Base-by-base conservation (phyloP, 2,113 vertebrate genomes). In the Chloroceryle aenea region DNA sequence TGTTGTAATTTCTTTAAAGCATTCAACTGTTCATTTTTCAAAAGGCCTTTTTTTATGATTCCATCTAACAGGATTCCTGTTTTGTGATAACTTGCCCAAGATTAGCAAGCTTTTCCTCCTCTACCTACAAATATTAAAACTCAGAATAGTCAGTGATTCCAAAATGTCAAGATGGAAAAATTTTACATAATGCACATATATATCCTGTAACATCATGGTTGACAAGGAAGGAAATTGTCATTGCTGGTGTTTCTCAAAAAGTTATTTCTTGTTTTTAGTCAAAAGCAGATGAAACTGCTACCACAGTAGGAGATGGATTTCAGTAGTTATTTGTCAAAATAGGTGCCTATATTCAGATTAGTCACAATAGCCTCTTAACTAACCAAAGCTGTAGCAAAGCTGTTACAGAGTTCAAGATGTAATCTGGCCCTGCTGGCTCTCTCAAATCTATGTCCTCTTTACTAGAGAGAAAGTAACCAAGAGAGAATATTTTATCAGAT, bases 51-150 rank as follows among this genome's bases (percentile, higher is more conserved):
- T 63, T 29, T 27, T 29, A 14, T 9, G 18, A 26, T 83, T 85
- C 69, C 23, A 45, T 4, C 4, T 45, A 38, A 14, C 0, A 8
- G 2, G 32, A n/a, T 74, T 62, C 34, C 14, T 32, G 10, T 0
- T 61, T 71, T 95, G 75, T 14, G 8, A 3, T 52, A 29, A 42
- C 34, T 80, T 68, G 71, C 3, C 32, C 38, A 80, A 2, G 9
- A 32, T 80, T 50, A 53, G 25, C 42, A 50, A 68, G 5, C 9
- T 82, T 91, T 82, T 72, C 29, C 5, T 77, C 13, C 22, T 89
- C 38, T 85, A 29, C 14, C 12, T 75, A 7, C 18, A 42, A 56
- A 47, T 59, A 2, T 61, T 82, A 15, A 64, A 79, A 32, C 7
- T 45, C 20, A 26, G 8, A 63, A 29, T 25, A 81, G 26, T 63